Percentiles rank a stretch among this genome's conserved stretches.
phyloP scores from a whole-genome alignment of 64 coral and sea anemone genomes.

The Montipora efflorescens region DNA sequence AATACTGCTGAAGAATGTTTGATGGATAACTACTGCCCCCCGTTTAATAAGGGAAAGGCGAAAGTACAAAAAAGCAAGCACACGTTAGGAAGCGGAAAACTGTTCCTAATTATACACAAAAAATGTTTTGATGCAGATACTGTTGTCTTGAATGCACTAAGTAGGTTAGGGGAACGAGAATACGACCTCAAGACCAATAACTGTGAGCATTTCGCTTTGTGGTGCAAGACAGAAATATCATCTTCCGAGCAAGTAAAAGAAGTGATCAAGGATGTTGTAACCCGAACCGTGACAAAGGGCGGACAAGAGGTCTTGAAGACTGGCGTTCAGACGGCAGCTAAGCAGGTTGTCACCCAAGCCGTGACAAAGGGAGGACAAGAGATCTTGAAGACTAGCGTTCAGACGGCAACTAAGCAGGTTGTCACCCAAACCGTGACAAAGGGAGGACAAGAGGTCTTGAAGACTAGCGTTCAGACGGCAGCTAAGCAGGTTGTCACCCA shows the following conservation, averaged over 20 bases:
- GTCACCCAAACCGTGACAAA: too few species aligned
- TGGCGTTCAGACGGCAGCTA: background rate
- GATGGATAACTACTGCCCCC: too few species aligned
- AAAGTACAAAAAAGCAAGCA: too few species aligned
- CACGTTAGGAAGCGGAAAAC: too few species aligned
- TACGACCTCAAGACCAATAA: constrained; percentile 62
- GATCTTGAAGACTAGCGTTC: too few species aligned
- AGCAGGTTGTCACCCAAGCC: too few species aligned
- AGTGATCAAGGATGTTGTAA: too few species aligned
- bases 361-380: too few species aligned
- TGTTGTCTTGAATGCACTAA: constrained; percentile 5
- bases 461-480: too few species aligned
- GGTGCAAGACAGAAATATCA: constrained; percentile 54
- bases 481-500: background rate
- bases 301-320: background rate
- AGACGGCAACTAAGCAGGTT: too few species aligned
- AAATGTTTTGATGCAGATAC: background rate
- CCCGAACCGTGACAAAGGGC: background rate
- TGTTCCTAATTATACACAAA: background rate
- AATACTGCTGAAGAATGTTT: background rate
- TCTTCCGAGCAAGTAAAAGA: constrained; percentile 63
- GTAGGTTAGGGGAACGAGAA: constrained; percentile 19
- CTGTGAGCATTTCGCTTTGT: constrained; percentile 74
- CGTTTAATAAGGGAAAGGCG: too few species aligned
- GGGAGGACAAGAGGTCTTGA: too few species aligned